These are phyloP conservation scores for Anarsia innoxiella DNA, from an alignment of 2,888 invertebrate species.

Conservation along the genomic window DNA sequence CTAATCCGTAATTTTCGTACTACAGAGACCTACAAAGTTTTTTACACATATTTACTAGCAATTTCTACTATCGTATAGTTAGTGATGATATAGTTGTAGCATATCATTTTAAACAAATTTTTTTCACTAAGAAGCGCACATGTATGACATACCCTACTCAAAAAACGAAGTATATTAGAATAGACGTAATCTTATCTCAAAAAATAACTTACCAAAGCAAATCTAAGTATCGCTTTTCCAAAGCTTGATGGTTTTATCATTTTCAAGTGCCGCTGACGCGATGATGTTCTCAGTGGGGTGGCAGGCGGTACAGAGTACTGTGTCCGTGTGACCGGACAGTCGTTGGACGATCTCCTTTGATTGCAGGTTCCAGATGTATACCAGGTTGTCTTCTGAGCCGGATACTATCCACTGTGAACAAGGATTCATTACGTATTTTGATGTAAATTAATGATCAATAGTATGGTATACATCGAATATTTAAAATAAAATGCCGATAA, in stretches of 20 bases:
- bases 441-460: too few relatives aligned
- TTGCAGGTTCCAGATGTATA: slow-evolving; percentile 99
- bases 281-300: slow-evolving; percentile 99
- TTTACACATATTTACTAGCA: too few relatives aligned
- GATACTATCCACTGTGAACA: slow-evolving; percentile 98
- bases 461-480: too few relatives aligned
- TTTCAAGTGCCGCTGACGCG: slow-evolving; percentile 98
- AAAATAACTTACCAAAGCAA: slow-evolving; percentile 6
- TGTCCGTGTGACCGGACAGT: slow-evolving; percentile 96
- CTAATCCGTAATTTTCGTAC: too few relatives aligned
- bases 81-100: not conserved
- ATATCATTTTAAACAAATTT: not conserved
- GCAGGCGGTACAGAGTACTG: slow-evolving; percentile 97
- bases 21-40: too few relatives aligned
- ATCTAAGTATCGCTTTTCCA: slow-evolving; percentile 97
- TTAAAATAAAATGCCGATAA: too few relatives aligned
- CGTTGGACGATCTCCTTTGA: slow-evolving; percentile 99
- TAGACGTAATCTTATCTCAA: too few relatives aligned
- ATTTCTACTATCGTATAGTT: too few relatives aligned
- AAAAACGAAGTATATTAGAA: too few relatives aligned
- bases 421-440: too few relatives aligned
- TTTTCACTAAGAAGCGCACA: too few relatives aligned
- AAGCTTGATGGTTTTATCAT: slow-evolving; percentile 98
- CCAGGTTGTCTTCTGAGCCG: slow-evolving; percentile 99
- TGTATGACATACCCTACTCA: too few relatives aligned